Conservation (phyloP, 2,797 vertebrate genomes). For the Rousettus madagascariensis region DNA sequence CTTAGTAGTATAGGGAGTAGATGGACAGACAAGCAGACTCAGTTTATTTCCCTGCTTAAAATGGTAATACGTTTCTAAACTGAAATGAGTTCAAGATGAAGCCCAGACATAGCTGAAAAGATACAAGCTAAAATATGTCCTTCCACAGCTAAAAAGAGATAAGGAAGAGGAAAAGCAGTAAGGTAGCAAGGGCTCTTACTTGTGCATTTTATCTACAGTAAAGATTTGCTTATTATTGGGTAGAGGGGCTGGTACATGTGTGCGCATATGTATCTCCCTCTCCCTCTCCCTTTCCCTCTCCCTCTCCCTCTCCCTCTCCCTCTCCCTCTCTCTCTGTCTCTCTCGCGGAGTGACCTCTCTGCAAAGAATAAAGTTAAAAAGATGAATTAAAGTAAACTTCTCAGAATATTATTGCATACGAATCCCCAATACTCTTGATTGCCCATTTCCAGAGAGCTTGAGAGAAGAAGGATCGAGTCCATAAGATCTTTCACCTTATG, state of each 20-base stretch:
- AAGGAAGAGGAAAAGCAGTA: not conserved
- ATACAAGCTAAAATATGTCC: not conserved
- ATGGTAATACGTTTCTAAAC: not conserved
- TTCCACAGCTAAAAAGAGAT: not conserved
- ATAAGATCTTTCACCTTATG: not conserved
- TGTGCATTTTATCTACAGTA: not conserved
- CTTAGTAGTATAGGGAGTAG: not conserved
- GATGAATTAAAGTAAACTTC: not conserved
- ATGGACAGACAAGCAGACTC: not conserved
- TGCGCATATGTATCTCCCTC: no score
- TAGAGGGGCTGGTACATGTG: not conserved
- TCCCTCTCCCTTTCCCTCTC: not conserved
- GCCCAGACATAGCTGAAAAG: not conserved
- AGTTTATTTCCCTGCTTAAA: not conserved
- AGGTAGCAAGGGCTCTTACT: not conserved
- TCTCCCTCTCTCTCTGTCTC: no score
- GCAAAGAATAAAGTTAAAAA: not conserved
- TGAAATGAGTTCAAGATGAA: not conserved
- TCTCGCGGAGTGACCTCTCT: not conserved
- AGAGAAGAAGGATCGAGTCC: not conserved
- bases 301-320: not conserved
- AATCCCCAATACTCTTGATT: not conserved
- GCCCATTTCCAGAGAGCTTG: not conserved
- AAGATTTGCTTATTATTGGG: not conserved
- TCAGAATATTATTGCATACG: not conserved